Evolutionary conservation across 1,140 invertebrate genomes (phyloP), one percentile per base, ranked within the genome.

Genomic region (Vollenhovia emeryi): DNA sequence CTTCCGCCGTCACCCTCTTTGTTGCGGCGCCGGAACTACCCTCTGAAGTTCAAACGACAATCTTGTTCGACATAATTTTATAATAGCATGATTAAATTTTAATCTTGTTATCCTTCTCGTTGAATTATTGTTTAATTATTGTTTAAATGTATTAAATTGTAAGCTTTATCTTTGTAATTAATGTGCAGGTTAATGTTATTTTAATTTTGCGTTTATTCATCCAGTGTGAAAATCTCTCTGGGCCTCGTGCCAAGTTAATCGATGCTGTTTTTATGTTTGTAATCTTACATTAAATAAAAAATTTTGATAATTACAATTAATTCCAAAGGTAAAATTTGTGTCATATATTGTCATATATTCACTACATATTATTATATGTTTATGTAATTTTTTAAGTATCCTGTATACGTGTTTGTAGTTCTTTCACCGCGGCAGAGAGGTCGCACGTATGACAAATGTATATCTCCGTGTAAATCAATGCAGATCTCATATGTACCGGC

Each of bases 1-100:
- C 50, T 73, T 45, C 86, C 87, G 87, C 86, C 86, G 85, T 85
- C 84, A 88, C 79, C 87, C 85, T 89, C 87, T 86, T 86, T 88
- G 86, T 74, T 66, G 68, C 83, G 60, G 69, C 0, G 84, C 82
- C 60, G 86, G 78, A 71, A 71, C 66, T 73, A 82, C 50, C 40
- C 50, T 57, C 50, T 43, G 15, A 71, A 71, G 24, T 80, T 69
- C 45, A 55, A 68, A 18, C 4, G 64, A 80, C 18, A 13, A 27
- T 74, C 52, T 79, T 66, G 3, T 4, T 43, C n/a, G 27, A 66
- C n/a, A 45, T 30, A 21, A 9, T 57, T 40, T 73, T 36, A n/a
- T n/a, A 50, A 79, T 71, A 18, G 27, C 30, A 43, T 55, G 2
- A 43, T 71, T 3, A 1, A 71, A 30, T 45, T 30, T 62, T 13